phyloP scores from a whole-genome alignment of 2,888 invertebrate genomes.

The Polyommatus iphigenia region DNA sequence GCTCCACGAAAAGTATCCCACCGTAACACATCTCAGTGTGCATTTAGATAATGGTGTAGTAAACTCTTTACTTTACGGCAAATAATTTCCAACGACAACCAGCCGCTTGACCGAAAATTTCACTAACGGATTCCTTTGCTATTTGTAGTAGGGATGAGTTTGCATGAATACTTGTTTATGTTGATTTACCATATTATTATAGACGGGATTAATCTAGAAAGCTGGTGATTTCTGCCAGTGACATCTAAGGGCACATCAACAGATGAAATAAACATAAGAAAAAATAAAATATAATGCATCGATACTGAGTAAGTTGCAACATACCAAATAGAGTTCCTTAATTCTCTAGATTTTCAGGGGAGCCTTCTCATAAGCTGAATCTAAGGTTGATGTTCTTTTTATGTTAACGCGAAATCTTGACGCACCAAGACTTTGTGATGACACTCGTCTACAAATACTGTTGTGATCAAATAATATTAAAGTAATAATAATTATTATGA shows the following conservation, averaged over 20 bases:
- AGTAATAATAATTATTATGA: slow-evolving; percentile 15
- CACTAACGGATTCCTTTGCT: slow-evolving; percentile 50
- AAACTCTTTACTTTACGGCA: slow-evolving; percentile 36
- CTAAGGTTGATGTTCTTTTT: slow-evolving; percentile 46
- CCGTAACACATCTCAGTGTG: slow-evolving; percentile 38
- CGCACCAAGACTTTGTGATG: slow-evolving; percentile 39
- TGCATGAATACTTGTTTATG: slow-evolving; percentile 52
- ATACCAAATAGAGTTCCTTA: slow-evolving; percentile 27
- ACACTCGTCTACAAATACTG: neutral
- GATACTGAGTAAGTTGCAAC: too few relatives aligned
- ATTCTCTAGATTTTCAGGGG: too few relatives aligned
- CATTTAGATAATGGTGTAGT: slow-evolving; percentile 40
- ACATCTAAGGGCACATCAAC: slow-evolving; percentile 38
- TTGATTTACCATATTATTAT: slow-evolving; percentile 47
- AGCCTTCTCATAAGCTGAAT: slow-evolving; percentile 43
- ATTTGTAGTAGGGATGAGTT: slow-evolving; percentile 50
- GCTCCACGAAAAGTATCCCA: slow-evolving; percentile 40
- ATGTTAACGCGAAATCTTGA: slow-evolving; percentile 45
- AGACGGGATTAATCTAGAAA: slow-evolving; percentile 42
- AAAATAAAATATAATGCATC: neutral
- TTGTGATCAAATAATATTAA: neutral
- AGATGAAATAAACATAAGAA: slow-evolving; percentile 44
- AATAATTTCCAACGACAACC: slow-evolving; percentile 45
- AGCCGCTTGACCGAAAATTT: slow-evolving; percentile 43
- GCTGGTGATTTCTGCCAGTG: slow-evolving; percentile 42